Evolutionary conservation across 2,113 vertebrate species (phyloP), one percentile per base, ranked within the genome.

Genomic region (Elachura formosa): DNA sequence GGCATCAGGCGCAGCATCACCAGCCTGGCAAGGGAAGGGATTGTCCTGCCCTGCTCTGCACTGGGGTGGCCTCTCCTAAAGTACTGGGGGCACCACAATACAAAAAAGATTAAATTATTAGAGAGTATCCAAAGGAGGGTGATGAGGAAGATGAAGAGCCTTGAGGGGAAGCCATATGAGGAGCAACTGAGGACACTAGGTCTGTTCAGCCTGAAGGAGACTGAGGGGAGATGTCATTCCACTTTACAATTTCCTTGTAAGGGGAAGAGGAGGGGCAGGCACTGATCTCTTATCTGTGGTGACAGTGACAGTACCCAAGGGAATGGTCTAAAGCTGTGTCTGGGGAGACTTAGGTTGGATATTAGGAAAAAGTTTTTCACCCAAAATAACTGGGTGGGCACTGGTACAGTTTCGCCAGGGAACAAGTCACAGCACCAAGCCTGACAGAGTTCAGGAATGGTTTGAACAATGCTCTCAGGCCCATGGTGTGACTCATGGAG

Each of bases 11-110:
- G 64, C 33, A 66, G 51, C 58, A 73, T 88, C 1, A 0, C 15
- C 76, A 73, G 23, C 28, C 0, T 0, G 31, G 23, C 26, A 20
- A 73, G 15, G 36, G 19, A 58, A 19, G 23, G 5, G 58, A 80
- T 16, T 49, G 51, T 66, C 43, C 67, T 0, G 0, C 29, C 63
- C 55, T 87, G 29, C 58, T 88, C 33, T 80, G 51, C 2, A 0
- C 36, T 80, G 67, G 36, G 6, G 12, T 0, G 0, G 51, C 34
- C 12, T 58, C 51, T 58, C 15, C 28, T 43, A 0, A 0, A 41
- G 13, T 36, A 2, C 28, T 73, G 36, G 9, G 66, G 23, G 0
- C 14, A 51, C 4, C 14, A 33, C 14, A 58, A 19, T 28, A 9
- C 38, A 9, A 71, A 12, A 58, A 73, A 45, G 43, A 23, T 1